phyloP scores from a whole-genome alignment of 2,888 invertebrate species.

The Lasioglossum figueresi region DNA sequence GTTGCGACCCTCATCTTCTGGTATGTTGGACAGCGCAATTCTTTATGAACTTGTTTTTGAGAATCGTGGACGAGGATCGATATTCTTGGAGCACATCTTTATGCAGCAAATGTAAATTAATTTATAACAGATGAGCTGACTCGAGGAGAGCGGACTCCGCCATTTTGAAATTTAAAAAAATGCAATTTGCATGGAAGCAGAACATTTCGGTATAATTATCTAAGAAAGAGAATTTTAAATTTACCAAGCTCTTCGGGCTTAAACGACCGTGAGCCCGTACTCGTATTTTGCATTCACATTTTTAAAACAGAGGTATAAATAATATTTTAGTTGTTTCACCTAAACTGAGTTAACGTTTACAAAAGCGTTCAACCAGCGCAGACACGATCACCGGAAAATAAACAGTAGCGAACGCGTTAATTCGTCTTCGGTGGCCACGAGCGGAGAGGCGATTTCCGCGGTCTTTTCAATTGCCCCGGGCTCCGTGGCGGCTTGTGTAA shows the following conservation, averaged over 20 bases:
- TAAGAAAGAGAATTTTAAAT: background rate
- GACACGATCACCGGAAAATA: background rate
- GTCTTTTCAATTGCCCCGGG: conserved; percentile 10
- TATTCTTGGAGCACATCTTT: background rate
- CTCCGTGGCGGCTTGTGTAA: background rate
- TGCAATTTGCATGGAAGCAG: background rate
- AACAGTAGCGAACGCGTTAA: background rate
- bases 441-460: background rate
- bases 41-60: background rate
- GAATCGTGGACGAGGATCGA: background rate
- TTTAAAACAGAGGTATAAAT: no score
- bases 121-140: background rate
- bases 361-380: background rate
- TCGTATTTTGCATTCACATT: no score
- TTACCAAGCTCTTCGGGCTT: background rate
- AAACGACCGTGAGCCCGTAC: background rate
- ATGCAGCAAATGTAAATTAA: background rate
- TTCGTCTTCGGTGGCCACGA: conserved; percentile 14
- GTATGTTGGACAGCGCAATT: background rate
- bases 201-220: background rate
- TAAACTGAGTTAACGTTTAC: no score
- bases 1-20: background rate
- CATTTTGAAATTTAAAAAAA: background rate
- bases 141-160: background rate
- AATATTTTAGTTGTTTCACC: no score